phyloP scores from a whole-genome alignment of 2,113 vertebrate species.

The Psammodynastes pulverulentus region DNA sequence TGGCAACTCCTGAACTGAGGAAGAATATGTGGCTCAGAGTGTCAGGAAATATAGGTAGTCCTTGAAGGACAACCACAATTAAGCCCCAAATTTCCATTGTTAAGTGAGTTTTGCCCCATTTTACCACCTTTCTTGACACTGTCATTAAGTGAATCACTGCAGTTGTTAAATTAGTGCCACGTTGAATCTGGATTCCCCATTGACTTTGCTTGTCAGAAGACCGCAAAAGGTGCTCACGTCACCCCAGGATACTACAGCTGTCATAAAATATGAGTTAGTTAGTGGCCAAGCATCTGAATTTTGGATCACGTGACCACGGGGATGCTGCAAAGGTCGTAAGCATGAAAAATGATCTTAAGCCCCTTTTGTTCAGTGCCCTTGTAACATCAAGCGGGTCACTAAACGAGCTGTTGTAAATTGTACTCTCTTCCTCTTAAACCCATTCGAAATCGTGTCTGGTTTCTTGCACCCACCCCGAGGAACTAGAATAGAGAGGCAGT shows the following conservation, averaged over 20 bases:
- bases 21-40: neutral
- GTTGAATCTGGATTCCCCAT: neutral
- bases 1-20: neutral
- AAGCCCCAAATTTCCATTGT: neutral
- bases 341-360: neutral
- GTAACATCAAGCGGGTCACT: accelerated
- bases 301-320: neutral
- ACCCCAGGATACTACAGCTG: neutral
- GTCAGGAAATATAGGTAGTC: neutral
- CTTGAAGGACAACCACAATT: neutral
- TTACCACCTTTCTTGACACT: neutral
- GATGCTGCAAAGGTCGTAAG: neutral
- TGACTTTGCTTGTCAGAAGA: neutral
- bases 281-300: neutral
- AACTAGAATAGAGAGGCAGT: neutral
- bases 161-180: neutral
- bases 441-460: neutral
- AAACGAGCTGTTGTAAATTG: neutral
- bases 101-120: neutral
- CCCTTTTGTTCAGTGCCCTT: neutral
- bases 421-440: neutral
- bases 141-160: neutral
- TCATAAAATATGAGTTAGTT: neutral
- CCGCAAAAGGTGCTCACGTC: neutral
- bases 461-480: neutral